Evolutionary conservation across 2,113 vertebrate species (phyloP).

Genomic region (Corvus cornix): DNA sequence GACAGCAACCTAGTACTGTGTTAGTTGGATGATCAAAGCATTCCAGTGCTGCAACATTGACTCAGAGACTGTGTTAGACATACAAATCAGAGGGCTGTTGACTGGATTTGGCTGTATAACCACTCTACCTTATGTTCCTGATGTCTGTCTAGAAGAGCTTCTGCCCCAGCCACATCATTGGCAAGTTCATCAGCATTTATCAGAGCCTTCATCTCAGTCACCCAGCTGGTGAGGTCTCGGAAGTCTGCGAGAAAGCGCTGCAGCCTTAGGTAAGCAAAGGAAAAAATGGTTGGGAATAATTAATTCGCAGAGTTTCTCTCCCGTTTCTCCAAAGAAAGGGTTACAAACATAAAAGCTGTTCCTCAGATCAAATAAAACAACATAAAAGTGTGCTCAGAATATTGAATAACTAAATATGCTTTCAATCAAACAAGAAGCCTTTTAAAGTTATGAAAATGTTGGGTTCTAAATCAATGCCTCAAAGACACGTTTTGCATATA

Average conservation of each 20-base stretch:
- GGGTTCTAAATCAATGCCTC: not conserved
- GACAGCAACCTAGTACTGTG: no score
- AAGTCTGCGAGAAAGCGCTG: slow-evolving; percentile 97
- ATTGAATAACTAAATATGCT: not conserved
- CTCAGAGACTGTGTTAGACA: not conserved
- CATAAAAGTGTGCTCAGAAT: not conserved
- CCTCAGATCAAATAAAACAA: not conserved
- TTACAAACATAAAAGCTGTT: not conserved
- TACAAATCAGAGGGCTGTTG: not conserved
- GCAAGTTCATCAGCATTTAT: slow-evolving; percentile 98
- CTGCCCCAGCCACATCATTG: slow-evolving; percentile 95
- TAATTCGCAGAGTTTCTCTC: not conserved
- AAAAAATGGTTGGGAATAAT: not conserved
- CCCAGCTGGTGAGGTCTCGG: slow-evolving; percentile 97
- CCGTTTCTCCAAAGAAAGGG: not conserved
- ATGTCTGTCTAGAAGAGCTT: slow-evolving; percentile 94
- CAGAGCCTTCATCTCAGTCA: slow-evolving; percentile 98
- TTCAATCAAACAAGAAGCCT: not conserved
- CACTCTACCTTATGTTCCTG: slow-evolving; percentile 92
- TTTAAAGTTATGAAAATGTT: not conserved
- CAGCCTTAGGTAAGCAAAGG: slow-evolving; percentile 73
- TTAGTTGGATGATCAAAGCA: not conserved
- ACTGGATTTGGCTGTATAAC: not conserved
- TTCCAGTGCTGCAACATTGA: not conserved
- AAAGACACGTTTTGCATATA: not conserved